Conservation (phyloP, 2,888 invertebrate genomes). For the Dioctria linearis region DNA sequence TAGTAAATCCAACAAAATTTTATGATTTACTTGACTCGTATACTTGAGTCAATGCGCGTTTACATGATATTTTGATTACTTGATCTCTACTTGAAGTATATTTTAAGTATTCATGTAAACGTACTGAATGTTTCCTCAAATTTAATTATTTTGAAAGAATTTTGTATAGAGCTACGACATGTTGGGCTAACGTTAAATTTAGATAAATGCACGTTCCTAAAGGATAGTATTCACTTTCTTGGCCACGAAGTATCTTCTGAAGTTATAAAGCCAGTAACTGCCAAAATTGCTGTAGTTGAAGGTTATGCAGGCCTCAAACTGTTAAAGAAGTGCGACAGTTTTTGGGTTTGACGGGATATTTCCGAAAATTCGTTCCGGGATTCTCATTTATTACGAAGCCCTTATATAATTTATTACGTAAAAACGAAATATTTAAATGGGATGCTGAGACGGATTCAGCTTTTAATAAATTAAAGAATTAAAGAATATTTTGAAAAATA, state of each 20-base stretch:
- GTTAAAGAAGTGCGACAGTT: background rate
- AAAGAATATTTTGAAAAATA: no score
- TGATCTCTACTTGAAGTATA: no score
- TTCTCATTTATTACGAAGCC: background rate
- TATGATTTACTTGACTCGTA: no score
- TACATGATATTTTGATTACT: no score
- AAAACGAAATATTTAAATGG: background rate
- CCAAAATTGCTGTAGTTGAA: background rate
- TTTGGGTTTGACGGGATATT: background rate
- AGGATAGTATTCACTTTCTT: background rate
- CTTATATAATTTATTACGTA: background rate
- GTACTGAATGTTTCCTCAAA: no score
- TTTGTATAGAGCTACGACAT: no score
- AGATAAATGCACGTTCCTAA: background rate
- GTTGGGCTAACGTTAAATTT: no score
- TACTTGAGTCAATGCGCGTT: no score
- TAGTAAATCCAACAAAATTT: no score
- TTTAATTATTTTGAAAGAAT: no score
- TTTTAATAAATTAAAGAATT: no score
- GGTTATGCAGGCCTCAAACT: fast-evolving
- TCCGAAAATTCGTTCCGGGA: background rate
- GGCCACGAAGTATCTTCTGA: background rate
- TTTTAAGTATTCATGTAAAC: no score
- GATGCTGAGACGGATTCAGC: background rate
- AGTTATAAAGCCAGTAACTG: background rate